Conservation (phyloP, 1,140 invertebrate genomes). For the Bombus soroeensis region DNA sequence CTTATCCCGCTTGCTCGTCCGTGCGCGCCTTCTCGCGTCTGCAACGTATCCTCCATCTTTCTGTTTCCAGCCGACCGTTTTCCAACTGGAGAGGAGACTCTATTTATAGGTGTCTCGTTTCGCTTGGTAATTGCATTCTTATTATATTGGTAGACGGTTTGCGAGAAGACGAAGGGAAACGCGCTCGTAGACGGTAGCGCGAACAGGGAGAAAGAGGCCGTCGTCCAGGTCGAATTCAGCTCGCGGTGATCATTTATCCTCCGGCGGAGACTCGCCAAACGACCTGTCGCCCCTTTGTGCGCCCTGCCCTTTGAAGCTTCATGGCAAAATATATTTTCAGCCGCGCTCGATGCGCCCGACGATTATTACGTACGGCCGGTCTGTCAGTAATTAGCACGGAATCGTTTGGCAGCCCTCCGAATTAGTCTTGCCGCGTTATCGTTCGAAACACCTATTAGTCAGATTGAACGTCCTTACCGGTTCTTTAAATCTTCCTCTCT, state of each 20-base stretch:
- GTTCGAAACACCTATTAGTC: slow-evolving; percentile 22
- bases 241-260: slow-evolving; percentile 62
- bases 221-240: slow-evolving; percentile 43
- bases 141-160: slow-evolving; percentile 53
- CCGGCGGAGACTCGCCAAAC: slow-evolving; percentile 51
- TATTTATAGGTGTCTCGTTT: slow-evolving; percentile 74
- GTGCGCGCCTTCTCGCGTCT: too few species aligned
- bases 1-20: background rate
- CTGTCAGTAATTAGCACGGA: slow-evolving; percentile 29
- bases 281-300: slow-evolving; percentile 54
- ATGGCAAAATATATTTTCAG: slow-evolving; percentile 52
- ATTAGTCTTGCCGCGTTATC: slow-evolving; percentile 31
- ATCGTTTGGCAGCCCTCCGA: slow-evolving; percentile 10
- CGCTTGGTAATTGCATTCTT: slow-evolving; percentile 63
- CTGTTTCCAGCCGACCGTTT: background rate
- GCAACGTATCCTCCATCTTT: background rate
- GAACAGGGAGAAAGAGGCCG: slow-evolving; percentile 19
- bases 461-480: background rate
- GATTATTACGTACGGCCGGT: slow-evolving; percentile 57
- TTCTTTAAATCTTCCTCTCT: background rate
- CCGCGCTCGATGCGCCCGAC: slow-evolving; percentile 3
- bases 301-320: slow-evolving; percentile 49
- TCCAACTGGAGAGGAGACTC: slow-evolving; percentile 15
- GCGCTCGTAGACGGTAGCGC: background rate
- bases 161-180: background rate